These are phyloP conservation scores for Drosophila affinis DNA, from an alignment of 2,888 invertebrate species.

Conservation along the genomic window DNA sequence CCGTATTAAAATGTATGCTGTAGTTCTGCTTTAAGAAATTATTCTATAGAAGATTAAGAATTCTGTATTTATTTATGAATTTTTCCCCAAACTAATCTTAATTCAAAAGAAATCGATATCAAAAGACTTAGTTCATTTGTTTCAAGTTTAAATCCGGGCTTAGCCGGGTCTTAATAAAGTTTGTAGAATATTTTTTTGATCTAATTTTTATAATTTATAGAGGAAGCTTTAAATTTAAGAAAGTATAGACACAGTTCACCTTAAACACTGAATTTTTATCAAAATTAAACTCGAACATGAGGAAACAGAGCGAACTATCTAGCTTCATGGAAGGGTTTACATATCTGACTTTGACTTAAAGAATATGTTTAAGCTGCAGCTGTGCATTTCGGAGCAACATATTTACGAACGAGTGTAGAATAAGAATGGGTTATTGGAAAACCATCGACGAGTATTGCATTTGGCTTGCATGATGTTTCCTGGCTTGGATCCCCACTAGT, in stretches of 20 bases:
- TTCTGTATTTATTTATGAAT: too few relatives aligned
- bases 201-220: too few relatives aligned
- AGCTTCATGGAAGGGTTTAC: background rate
- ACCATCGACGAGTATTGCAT: slow-evolving; percentile 4
- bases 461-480: background rate
- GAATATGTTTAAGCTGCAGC: background rate
- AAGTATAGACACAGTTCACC: background rate
- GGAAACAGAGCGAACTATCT: background rate
- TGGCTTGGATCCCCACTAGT: background rate
- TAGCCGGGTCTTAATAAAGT: too few relatives aligned
- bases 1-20: too few relatives aligned
- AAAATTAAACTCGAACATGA: background rate
- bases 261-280: background rate
- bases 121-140: too few relatives aligned
- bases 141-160: too few relatives aligned
- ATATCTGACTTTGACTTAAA: background rate
- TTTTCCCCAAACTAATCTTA: too few relatives aligned
- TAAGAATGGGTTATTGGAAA: background rate
- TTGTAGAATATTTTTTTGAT: too few relatives aligned
- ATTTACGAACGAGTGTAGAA: background rate
- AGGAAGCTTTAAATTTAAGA: too few relatives aligned
- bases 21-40: too few relatives aligned
- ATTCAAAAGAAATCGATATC: too few relatives aligned
- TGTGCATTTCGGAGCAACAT: background rate
- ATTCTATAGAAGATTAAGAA: too few relatives aligned